These are phyloP conservation scores for Zhengitettix transpicula DNA, from an alignment of 2,888 invertebrate genomes.

Conservation along the genomic window DNA sequence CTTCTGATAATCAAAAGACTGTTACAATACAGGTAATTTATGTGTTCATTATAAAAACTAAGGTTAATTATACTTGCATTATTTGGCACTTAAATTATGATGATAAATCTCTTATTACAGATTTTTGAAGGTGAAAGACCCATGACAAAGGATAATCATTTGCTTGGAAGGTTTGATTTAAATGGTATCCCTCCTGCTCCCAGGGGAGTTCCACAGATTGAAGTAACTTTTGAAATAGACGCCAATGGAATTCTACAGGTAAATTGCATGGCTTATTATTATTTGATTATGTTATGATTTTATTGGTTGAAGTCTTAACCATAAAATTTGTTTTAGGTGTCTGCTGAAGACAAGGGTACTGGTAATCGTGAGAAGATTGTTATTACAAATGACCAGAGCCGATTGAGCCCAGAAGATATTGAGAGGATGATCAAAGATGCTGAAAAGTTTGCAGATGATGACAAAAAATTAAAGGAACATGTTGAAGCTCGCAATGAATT, in stretches of 20 bases:
- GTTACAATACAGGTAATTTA: slow-evolving; percentile 72
- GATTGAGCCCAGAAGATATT: slow-evolving; percentile 93
- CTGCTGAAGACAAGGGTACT: slow-evolving; percentile 97
- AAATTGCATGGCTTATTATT: not conserved
- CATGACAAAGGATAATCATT: not conserved
- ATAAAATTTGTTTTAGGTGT: slow-evolving; percentile 35
- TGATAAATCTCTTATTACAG: not conserved
- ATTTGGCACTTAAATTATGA: not conserved
- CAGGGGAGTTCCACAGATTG: not conserved
- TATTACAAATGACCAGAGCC: slow-evolving; percentile 95
- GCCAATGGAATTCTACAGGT: not conserved
- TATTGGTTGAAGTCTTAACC: no score
- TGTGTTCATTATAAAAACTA: not conserved
- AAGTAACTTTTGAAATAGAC: not conserved
- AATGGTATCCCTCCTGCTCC: not conserved
- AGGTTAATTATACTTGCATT: slow-evolving; percentile 4
- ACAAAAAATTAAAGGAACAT: slow-evolving; percentile 87
- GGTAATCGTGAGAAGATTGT: slow-evolving; percentile 97
- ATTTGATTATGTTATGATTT: no score
- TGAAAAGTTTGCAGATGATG: slow-evolving; percentile 96
- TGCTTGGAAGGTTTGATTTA: not conserved
- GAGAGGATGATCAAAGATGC: slow-evolving; percentile 99
- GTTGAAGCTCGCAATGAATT: slow-evolving; percentile 94
- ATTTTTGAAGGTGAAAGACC: not conserved
- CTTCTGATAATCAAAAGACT: slow-evolving; percentile 96